Evolutionary conservation across 2,797 vertebrate genomes (phyloP).

Genomic region (Morelia viridis): DNA sequence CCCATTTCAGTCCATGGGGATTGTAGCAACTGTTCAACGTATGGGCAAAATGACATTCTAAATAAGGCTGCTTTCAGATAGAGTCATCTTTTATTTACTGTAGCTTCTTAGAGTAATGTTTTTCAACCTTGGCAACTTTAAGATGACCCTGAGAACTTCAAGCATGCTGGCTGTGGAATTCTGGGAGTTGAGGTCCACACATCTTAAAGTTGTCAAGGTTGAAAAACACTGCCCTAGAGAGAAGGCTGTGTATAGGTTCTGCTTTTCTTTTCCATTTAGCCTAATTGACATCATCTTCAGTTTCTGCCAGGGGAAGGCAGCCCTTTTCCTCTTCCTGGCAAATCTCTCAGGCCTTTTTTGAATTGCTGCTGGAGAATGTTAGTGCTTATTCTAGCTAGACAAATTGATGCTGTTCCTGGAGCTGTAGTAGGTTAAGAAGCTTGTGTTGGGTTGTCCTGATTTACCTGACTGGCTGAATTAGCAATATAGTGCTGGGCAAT

Average conservation of each 20-base stretch:
- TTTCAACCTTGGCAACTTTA: too few species aligned
- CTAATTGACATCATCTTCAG: not conserved
- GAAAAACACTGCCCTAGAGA: not conserved
- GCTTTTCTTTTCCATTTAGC: slow-evolving; percentile 11
- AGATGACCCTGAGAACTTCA: too few species aligned
- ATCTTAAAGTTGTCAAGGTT: too few species aligned
- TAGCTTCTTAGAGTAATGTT: too few species aligned
- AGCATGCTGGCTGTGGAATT: not conserved
- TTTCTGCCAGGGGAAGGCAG: not conserved
- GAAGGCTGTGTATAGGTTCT: not conserved
- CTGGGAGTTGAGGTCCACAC: not conserved
- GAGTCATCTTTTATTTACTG: not conserved
- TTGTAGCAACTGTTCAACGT: not conserved
- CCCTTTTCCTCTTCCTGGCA: not conserved
- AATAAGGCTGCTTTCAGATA: not conserved
- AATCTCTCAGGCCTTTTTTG: slow-evolving; percentile 18
- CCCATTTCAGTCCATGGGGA: not conserved
- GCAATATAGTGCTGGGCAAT: slow-evolving; percentile 10
- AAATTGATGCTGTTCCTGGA: slow-evolving; percentile 23
- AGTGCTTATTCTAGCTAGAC: not conserved
- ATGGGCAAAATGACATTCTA: not conserved
- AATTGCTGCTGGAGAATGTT: not conserved
- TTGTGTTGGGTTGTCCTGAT: not conserved
- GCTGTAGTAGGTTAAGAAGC: slow-evolving; percentile 9
- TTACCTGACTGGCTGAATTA: slow-evolving; percentile 25